Evolutionary conservation across 2,113 vertebrate species (phyloP).

Genomic region (Dipodomys ordii): DNA sequence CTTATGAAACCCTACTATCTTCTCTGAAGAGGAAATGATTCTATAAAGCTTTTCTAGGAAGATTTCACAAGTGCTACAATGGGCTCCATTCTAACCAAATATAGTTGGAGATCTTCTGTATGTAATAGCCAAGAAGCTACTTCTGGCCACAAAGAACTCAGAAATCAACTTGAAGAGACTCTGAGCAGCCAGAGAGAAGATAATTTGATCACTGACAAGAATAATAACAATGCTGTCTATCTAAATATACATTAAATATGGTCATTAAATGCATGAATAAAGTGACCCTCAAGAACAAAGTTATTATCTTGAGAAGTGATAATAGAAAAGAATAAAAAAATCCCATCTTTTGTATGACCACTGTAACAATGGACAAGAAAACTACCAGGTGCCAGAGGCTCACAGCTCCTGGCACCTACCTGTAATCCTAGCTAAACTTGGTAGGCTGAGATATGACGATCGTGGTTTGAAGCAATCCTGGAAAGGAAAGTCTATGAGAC

Average conservation of each 20-base stretch:
- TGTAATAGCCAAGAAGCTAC: neutral
- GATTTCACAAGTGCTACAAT: neutral
- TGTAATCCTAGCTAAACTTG: too few relatives aligned
- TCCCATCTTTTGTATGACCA: neutral
- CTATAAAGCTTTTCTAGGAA: neutral
- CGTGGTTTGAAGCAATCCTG: too few relatives aligned
- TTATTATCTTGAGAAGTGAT: constrained; percentile 7
- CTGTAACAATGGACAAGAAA: neutral
- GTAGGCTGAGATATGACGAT: too few relatives aligned
- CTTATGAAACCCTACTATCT: neutral
- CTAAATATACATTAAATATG: neutral
- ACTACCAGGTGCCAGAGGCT: neutral
- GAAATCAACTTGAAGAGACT: neutral
- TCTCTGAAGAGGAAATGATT: neutral
- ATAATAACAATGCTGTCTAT: neutral
- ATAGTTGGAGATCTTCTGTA: neutral
- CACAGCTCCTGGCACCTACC: too few relatives aligned
- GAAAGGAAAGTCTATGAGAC: too few relatives aligned
- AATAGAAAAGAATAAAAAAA: neutral
- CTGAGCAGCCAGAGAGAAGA: neutral
- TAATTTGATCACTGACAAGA: neutral
- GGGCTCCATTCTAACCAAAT: neutral
- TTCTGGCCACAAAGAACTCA: neutral
- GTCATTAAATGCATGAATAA: constrained; percentile 1
- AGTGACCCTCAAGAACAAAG: neutral